Base-by-base conservation (phyloP, 2,888 invertebrate species). In the Bellardia pandia region DNA sequence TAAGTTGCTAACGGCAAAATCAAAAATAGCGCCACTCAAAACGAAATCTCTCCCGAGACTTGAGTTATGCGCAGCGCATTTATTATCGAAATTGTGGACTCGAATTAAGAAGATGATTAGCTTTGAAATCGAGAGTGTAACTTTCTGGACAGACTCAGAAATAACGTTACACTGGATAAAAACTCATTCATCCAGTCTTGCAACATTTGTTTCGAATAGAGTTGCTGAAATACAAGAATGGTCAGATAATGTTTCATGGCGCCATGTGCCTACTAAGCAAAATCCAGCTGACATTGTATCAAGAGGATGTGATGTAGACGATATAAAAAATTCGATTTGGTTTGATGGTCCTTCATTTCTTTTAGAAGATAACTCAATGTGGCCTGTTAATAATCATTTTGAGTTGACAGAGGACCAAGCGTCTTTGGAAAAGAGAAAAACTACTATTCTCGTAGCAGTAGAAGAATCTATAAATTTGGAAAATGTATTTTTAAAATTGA, bases 21-120 rank as follows among this genome's bases (percentile, higher is more conserved):
- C 77, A 23, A 85, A 76, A 60, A 76, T 88, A 6, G 78, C 78
- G 53, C 82, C 82, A 23, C 74, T 85, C 16, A 88, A 86, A 33
- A 84, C 72, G 23, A 80, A 33, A n/a, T 62, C 37, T 62, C 62
- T 62, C 37, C 37, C 37, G n/a, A 14, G 37, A 62, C 62, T 80
- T 37, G n/a, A 79, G 71, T 6, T 51, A 53, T 42, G 80, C 68
- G 23, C n/a, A 75, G 40, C 62, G 2, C 40, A 40, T 23, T 7
- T 68, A 5, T 13, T 23, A 23, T 42, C 60, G 2, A 69, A 80
- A 16, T 23, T 86, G 30, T 60, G 11, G 56, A 56, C n/a, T 16
- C 16, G 45, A n/a, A 3, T n/a, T 85, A 53, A 75, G 78, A 71
- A 48, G 45, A 56, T 72, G 1, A 48, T 48, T 11, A 45, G 64